Conservation (phyloP, 2,797 vertebrate genomes). For the Glyptemys insculpta region DNA sequence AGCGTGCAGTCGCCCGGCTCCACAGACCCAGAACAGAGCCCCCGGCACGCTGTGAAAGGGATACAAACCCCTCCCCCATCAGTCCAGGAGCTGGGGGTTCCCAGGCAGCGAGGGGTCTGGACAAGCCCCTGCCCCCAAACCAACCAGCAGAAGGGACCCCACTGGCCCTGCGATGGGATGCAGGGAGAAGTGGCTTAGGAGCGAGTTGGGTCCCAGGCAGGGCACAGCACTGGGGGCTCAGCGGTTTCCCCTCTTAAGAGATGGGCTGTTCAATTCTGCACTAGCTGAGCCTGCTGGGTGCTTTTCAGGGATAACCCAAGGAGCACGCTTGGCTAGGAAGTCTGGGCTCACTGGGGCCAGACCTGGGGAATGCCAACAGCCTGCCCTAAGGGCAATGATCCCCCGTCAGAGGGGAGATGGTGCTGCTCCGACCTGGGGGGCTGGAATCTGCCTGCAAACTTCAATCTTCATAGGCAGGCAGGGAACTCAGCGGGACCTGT, state of each 20-base stretch:
- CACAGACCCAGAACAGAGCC: neutral
- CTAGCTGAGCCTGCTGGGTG: too few relatives aligned
- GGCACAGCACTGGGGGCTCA: too few relatives aligned
- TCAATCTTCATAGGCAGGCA: neutral
- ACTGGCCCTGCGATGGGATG: neutral
- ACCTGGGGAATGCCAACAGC: too few relatives aligned
- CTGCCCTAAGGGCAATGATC: neutral
- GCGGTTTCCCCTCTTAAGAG: too few relatives aligned
- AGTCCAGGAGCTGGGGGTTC: too few relatives aligned
- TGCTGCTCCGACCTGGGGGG: neutral
- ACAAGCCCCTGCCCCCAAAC: too few relatives aligned
- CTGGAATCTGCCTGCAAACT: too few relatives aligned
- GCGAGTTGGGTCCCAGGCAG: neutral
- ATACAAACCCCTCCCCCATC: neutral
- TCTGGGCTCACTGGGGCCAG: neutral
- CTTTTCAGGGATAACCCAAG: too few relatives aligned
- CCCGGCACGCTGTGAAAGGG: neutral
- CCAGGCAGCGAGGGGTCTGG: too few relatives aligned
- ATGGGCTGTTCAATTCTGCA: too few relatives aligned
- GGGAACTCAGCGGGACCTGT: neutral
- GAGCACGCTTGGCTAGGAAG: neutral
- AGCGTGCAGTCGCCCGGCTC: rapidly evolving
- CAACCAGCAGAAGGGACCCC: neutral
- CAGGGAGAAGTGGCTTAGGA: neutral
- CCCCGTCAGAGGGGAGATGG: neutral